phyloP scores from a whole-genome alignment of 2,797 vertebrate species.

The Scolopax rusticola region DNA sequence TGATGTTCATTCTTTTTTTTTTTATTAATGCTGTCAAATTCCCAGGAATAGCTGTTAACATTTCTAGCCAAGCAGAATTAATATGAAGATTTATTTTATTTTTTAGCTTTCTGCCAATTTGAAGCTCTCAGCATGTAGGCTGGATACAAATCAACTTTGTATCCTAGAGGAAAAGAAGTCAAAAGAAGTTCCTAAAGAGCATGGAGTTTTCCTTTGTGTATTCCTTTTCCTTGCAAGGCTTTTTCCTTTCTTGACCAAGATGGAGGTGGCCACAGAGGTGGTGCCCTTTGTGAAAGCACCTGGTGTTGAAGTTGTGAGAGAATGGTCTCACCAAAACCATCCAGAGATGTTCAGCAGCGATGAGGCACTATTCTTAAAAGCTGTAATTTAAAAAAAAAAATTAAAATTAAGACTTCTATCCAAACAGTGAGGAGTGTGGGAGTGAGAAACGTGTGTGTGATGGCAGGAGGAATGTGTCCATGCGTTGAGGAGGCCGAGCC shows the following conservation, averaged over 20 bases:
- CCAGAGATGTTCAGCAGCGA: neutral
- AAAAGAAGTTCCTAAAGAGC: neutral
- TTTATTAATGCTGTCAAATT: neutral
- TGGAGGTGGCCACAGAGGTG: neutral
- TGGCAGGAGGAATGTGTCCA: rapidly evolving
- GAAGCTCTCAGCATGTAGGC: neutral
- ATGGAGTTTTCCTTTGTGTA: neutral
- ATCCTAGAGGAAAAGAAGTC: neutral
- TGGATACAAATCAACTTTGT: neutral
- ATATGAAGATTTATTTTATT: neutral
- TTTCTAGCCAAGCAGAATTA: conserved; percentile 13
- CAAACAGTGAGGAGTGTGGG: neutral
- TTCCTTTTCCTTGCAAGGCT: neutral
- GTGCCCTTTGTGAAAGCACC: neutral
- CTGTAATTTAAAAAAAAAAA: neutral
- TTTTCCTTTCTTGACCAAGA: neutral
- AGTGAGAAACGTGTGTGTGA: neutral
- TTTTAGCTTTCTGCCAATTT: neutral
- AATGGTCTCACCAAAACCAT: neutral
- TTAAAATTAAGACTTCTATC: neutral
- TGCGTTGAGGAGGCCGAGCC: neutral
- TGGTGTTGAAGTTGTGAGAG: neutral
- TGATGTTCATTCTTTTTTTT: neutral
- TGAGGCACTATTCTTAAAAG: neutral
- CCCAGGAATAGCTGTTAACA: neutral